phyloP scores from a whole-genome alignment of 2,888 invertebrate species.

The Phalera bucephala region DNA sequence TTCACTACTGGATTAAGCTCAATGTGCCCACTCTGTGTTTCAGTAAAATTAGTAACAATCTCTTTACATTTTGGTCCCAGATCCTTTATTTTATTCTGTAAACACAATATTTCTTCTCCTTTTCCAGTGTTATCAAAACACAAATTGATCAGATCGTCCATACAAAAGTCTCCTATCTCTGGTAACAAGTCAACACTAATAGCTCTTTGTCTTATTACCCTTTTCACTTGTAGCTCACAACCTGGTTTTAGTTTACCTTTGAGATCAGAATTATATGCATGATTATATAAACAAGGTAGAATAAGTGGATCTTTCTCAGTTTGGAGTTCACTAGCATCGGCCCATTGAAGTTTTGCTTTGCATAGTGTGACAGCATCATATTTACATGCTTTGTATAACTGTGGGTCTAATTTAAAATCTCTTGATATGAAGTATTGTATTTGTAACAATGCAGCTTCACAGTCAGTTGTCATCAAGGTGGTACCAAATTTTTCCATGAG shows the following conservation, averaged over 20 bases:
- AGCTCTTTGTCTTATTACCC: slow-evolving; percentile 96
- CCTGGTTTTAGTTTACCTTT: slow-evolving; percentile 79
- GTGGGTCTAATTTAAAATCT: slow-evolving; percentile 96
- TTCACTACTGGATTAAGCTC: slow-evolving; percentile 95
- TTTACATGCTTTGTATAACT: slow-evolving; percentile 93
- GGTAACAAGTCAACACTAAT: slow-evolving; percentile 96
- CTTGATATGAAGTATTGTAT: slow-evolving; percentile 98
- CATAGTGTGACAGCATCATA: slow-evolving; percentile 93
- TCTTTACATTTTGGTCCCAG: slow-evolving; percentile 87
- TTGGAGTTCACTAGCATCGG: slow-evolving; percentile 84
- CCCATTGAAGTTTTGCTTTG: slow-evolving; percentile 90
- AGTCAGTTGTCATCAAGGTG: slow-evolving; percentile 92
- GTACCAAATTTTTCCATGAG: slow-evolving; percentile 96
- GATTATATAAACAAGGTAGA: slow-evolving; percentile 94
- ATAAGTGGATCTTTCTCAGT: slow-evolving; percentile 92
- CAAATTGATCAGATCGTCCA: slow-evolving; percentile 91
- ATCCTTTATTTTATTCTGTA: slow-evolving; percentile 92
- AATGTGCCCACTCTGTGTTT: slow-evolving; percentile 93
- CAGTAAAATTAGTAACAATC: slow-evolving; percentile 92
- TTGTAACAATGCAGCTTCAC: slow-evolving; percentile 95
- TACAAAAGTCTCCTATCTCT: slow-evolving; percentile 95
- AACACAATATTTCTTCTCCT: slow-evolving; percentile 96
- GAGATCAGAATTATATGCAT: slow-evolving; percentile 82
- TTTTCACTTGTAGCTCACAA: slow-evolving; percentile 90
- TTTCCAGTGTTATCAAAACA: slow-evolving; percentile 94